These are phyloP conservation scores for Drosophila paranaensis DNA, from an alignment of 2,888 invertebrate species.

Conservation along the genomic window DNA sequence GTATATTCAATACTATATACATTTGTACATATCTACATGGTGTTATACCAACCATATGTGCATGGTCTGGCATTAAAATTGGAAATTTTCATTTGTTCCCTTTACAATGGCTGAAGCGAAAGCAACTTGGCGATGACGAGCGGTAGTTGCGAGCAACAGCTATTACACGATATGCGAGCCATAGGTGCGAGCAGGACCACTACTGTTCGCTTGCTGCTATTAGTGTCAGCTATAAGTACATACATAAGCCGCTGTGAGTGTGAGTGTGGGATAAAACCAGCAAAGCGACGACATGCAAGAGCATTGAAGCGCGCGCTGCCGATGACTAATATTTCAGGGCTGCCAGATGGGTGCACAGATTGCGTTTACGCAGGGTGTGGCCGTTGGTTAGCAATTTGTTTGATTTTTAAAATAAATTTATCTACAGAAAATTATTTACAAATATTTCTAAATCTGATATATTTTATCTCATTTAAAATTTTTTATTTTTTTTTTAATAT, in stretches of 20 bases:
- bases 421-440: neutral
- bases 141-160: constrained; percentile 34
- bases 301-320: constrained; percentile 55
- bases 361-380: constrained; percentile 47
- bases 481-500: neutral
- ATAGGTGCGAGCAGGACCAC: constrained; percentile 45
- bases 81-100: constrained; percentile 56
- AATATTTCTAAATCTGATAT: neutral
- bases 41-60: constrained; percentile 47
- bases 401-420: constrained; percentile 28
- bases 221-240: constrained; percentile 59
- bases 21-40: constrained; percentile 24
- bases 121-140: constrained; percentile 47
- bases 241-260: constrained; percentile 25
- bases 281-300: constrained; percentile 43
- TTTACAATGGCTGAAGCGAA: constrained; percentile 55
- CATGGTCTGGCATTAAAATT: constrained; percentile 57
- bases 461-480: too few species aligned
- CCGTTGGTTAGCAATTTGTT: constrained; percentile 24
- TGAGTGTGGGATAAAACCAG: constrained; percentile 61
- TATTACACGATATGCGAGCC: constrained; percentile 13
- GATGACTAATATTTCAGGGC: constrained; percentile 61
- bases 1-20: constrained; percentile 11
- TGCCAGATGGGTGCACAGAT: constrained; percentile 46
- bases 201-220: constrained; percentile 33